Evolutionary conservation across 2,888 invertebrate genomes (phyloP).

Genomic region (Osmoderma eremita): DNA sequence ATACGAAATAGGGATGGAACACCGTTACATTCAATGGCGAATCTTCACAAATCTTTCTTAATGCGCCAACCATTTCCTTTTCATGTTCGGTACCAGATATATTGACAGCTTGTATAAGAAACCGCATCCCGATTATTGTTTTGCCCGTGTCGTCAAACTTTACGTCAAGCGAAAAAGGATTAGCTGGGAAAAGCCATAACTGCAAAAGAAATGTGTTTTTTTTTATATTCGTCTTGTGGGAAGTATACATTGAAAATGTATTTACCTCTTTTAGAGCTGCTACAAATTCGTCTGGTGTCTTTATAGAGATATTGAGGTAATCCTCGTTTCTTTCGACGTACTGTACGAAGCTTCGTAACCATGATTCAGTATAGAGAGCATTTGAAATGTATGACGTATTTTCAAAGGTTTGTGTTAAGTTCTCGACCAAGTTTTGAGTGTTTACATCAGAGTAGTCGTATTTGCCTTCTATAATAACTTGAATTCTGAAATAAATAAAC

Average conservation of each 20-base stretch:
- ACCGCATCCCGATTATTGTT: constrained; percentile 83
- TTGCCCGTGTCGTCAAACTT: constrained; percentile 80
- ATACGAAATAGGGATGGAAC: constrained; percentile 95
- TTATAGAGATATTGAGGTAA: constrained; percentile 79
- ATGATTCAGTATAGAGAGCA: constrained; percentile 86
- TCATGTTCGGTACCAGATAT: constrained; percentile 91
- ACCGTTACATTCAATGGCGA: constrained; percentile 88
- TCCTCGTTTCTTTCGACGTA: constrained; percentile 81
- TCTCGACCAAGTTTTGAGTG: constrained; percentile 82
- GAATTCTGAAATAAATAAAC: constrained; percentile 58
- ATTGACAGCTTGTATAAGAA: constrained; percentile 88
- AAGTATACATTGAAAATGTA: too few relatives aligned
- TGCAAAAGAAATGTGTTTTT: constrained; percentile 51
- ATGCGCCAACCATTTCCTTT: constrained; percentile 87
- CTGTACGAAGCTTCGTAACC: constrained; percentile 84
- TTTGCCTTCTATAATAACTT: constrained; percentile 84
- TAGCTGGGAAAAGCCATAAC: constrained; percentile 82
- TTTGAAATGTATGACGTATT: constrained; percentile 82
- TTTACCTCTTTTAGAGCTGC: constrained; percentile 78
- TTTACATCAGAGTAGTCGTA: constrained; percentile 84
- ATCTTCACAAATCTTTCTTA: constrained; percentile 79
- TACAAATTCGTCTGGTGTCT: constrained; percentile 78
- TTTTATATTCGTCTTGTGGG: too few relatives aligned
- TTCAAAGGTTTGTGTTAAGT: constrained; percentile 80
- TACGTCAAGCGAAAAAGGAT: constrained; percentile 85